Evolutionary conservation across 1,140 invertebrate species (phyloP).

Genomic region (Drosophila ironensis): DNA sequence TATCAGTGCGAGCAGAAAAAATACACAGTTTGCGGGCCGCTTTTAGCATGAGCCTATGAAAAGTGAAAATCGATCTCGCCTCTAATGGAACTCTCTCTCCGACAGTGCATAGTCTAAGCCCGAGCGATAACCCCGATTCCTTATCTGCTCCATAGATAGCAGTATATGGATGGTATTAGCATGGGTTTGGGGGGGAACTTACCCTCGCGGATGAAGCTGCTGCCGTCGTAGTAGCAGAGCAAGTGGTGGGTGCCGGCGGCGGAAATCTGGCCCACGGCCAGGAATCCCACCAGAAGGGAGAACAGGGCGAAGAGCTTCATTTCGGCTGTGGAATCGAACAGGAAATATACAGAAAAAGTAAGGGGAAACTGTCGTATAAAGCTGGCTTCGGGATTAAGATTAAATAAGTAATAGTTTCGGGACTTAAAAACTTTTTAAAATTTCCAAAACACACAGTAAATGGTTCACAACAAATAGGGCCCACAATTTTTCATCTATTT

Average conservation of each 20-base stretch:
- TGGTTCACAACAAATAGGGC: no score
- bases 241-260: conserved; percentile 83
- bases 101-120: neutral
- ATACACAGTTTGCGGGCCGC: neutral
- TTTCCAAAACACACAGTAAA: no score
- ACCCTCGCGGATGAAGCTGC: conserved; percentile 86
- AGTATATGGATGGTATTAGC: neutral
- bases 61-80: conserved; percentile 60
- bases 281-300: conserved; percentile 74
- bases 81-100: conserved; percentile 30
- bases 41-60: conserved; percentile 50
- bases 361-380: conserved; percentile 6
- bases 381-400: neutral
- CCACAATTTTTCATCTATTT: no score
- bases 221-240: conserved; percentile 88
- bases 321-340: conserved; percentile 10
- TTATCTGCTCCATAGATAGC: neutral
- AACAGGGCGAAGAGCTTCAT: conserved; percentile 73
- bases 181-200: conserved; percentile 60
- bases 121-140: conserved; percentile 28
- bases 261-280: conserved; percentile 59
- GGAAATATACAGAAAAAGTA: neutral
- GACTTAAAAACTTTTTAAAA: no score
- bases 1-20: conserved; percentile 1
- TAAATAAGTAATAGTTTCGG: no score